Conservation (phyloP, 1,140 invertebrate genomes). For the Musca vetustissima region DNA sequence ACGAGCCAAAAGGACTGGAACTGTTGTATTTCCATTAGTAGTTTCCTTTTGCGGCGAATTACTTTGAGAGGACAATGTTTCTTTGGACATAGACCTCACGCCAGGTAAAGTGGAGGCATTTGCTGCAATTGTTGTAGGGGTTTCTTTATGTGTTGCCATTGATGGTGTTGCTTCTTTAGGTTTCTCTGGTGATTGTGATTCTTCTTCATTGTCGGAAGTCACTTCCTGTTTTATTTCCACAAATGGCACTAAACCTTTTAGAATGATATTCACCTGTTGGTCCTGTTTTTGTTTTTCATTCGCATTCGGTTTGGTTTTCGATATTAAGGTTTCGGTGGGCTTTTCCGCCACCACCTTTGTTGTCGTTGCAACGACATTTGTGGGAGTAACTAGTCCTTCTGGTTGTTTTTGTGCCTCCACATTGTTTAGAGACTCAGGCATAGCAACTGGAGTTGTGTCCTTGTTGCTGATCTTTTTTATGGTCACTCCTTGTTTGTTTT, state of each 20-base stretch:
- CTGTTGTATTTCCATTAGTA: background rate
- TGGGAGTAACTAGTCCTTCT: background rate
- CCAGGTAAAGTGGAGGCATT: background rate
- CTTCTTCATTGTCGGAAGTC: slow-evolving; percentile 27
- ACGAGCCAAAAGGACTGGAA: background rate
- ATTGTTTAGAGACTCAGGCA: no score
- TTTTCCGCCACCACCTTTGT: background rate
- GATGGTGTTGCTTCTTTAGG: background rate
- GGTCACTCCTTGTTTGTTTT: slow-evolving; percentile 45
- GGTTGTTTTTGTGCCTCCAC: background rate
- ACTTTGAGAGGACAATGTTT: background rate
- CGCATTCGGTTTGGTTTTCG: background rate
- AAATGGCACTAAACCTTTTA: slow-evolving; percentile 33
- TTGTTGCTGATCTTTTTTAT: slow-evolving; percentile 46
- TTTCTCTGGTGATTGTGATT: background rate
- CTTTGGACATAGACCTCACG: no score
- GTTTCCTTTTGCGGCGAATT: background rate
- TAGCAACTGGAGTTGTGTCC: background rate
- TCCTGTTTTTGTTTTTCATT: slow-evolving; percentile 16
- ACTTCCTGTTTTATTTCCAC: slow-evolving; percentile 42
- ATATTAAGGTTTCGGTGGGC: background rate
- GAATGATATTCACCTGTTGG: slow-evolving; percentile 31
- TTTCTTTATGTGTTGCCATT: background rate
- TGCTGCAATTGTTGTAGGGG: background rate
- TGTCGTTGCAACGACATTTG: background rate